A percentile compares a stretch with the other conserved stretches of the same genome.
phyloP scores from a whole-genome alignment of 2,888 invertebrate genomes.

The Amblyjoppa proteus region DNA sequence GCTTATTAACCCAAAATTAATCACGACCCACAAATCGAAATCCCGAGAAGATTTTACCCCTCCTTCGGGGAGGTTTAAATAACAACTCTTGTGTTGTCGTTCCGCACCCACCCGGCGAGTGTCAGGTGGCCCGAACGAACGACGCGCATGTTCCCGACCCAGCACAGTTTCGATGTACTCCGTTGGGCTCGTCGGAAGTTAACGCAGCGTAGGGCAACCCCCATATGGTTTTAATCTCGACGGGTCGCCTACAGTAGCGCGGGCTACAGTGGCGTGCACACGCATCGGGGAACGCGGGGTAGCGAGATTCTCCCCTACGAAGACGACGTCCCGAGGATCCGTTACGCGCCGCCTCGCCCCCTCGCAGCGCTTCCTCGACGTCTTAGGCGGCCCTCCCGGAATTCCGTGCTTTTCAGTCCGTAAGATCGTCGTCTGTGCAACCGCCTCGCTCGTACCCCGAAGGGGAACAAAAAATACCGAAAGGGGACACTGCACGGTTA shows the following conservation, averaged over 20 bases:
- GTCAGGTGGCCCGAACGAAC: slow-evolving; percentile 60
- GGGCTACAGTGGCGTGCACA: slow-evolving; percentile 16
- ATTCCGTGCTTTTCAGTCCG: slow-evolving; percentile 49
- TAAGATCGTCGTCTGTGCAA: slow-evolving; percentile 16
- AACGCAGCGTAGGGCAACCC: slow-evolving; percentile 52
- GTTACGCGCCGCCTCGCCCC: slow-evolving; percentile 31
- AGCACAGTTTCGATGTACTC: slow-evolving; percentile 12
- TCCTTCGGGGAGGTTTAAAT: slow-evolving; percentile 21
- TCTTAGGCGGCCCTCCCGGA: slow-evolving; percentile 37
- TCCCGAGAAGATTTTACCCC: background rate
- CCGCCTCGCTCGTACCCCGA: slow-evolving; percentile 15
- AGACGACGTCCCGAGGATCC: slow-evolving; percentile 51
- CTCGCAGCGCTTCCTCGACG: background rate
- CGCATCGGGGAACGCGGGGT: slow-evolving; percentile 22
- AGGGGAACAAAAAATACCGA: slow-evolving; percentile 48
- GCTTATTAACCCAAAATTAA: too few relatives aligned
- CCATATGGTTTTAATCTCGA: slow-evolving; percentile 70
- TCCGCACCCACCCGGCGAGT: slow-evolving; percentile 29
- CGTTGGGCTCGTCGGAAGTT: slow-evolving; percentile 39
- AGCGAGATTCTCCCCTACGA: slow-evolving; percentile 55
- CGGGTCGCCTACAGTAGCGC: background rate
- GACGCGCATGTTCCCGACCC: slow-evolving; percentile 22
- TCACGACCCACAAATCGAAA: too few relatives aligned
- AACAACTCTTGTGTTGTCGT: slow-evolving; percentile 43
- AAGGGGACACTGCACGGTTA: slow-evolving; percentile 45